Conservation (phyloP, 1,140 invertebrate genomes). For the Aphelenchoides besseyi region DNA sequence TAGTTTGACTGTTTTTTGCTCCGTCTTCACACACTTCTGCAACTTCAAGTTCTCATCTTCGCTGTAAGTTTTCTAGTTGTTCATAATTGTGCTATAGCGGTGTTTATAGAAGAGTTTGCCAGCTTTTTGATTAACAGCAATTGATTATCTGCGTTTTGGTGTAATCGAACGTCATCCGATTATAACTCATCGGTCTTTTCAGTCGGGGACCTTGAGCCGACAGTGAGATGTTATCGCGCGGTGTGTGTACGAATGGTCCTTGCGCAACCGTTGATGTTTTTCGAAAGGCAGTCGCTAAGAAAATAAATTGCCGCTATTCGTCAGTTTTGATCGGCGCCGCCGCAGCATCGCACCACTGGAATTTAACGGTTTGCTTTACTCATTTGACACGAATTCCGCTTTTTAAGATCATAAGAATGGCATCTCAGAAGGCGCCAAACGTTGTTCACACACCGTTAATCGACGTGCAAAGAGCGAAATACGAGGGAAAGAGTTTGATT, state of each 20-base stretch:
- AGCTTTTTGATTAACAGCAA: background rate
- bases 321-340: background rate
- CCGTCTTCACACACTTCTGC: too few species aligned
- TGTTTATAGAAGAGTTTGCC: too few species aligned
- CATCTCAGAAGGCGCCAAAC: conserved; percentile 19
- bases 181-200: background rate
- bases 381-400: too few species aligned
- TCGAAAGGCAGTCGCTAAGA: background rate
- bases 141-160: too few species aligned
- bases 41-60: too few species aligned
- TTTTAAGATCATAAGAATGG: conserved; percentile 15
- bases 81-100: too few species aligned
- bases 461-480: conserved; percentile 29
- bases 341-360: background rate
- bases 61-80: too few species aligned
- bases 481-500: conserved; percentile 35
- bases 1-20: too few species aligned
- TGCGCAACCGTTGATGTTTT: background rate
- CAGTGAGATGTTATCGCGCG: background rate
- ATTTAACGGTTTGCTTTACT: background rate
- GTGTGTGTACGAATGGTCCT: background rate
- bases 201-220: background rate
- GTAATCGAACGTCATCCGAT: too few species aligned
- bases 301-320: background rate
- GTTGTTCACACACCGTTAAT: conserved; percentile 22